Evolutionary conservation across 2,888 invertebrate genomes (phyloP).

Genomic region (Encarsia formosa): DNA sequence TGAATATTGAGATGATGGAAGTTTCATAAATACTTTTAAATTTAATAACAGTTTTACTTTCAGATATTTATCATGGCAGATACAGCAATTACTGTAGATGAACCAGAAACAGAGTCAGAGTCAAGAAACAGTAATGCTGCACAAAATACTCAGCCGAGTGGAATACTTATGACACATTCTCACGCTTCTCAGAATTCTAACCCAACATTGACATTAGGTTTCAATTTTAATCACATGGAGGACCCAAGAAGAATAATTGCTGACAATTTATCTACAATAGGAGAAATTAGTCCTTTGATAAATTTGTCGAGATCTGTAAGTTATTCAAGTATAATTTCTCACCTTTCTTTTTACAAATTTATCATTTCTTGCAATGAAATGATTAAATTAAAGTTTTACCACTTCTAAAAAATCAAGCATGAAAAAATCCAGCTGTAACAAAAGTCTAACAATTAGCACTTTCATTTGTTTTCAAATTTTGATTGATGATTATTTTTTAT

Average conservation of each 20-base stretch:
- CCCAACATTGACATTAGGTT: conserved; percentile 17
- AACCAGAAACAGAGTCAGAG: conserved; percentile 14
- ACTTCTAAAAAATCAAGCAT: too few species aligned
- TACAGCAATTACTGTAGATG: conserved; percentile 17
- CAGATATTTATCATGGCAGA: conserved; percentile 23
- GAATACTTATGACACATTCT: conserved; percentile 16
- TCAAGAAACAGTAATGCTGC: background rate
- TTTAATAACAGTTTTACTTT: too few species aligned
- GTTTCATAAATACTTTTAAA: too few species aligned
- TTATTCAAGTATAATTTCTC: background rate
- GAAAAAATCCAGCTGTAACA: too few species aligned
- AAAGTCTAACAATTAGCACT: too few species aligned
- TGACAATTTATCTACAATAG: conserved; percentile 21
- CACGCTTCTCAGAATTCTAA: conserved; percentile 14
- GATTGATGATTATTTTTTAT: too few species aligned
- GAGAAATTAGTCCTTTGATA: conserved; percentile 24
- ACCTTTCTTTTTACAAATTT: too few species aligned
- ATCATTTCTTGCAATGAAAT: too few species aligned
- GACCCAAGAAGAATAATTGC: conserved; percentile 27
- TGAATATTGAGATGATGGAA: too few species aligned
- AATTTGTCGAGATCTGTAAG: conserved; percentile 27
- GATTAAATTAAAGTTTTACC: too few species aligned
- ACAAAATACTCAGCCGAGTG: conserved; percentile 12
- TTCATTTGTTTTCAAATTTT: too few species aligned
- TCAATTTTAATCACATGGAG: conserved; percentile 27